Evolutionary conservation across 2,113 vertebrate genomes (phyloP).

Genomic region (Platichthys flesus): DNA sequence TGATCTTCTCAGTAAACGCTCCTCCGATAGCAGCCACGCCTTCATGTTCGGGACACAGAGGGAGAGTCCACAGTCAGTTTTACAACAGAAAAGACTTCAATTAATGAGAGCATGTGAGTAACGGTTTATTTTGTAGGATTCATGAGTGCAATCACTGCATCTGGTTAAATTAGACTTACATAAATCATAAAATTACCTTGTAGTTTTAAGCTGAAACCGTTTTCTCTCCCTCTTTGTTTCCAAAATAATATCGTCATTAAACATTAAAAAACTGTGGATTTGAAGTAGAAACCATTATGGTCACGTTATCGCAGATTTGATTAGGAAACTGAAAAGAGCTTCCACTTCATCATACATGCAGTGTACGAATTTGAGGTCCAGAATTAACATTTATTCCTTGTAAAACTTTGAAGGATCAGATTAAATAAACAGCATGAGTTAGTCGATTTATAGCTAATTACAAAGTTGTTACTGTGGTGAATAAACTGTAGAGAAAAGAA

Average conservation of each 20-base stretch:
- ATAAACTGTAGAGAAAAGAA: not conserved
- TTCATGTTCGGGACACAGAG: slow-evolving; percentile 63
- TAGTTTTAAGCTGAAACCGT: too few species aligned
- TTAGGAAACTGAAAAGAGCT: not conserved
- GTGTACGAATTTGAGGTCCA: not conserved
- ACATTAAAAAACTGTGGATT: not conserved
- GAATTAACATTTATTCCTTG: not conserved
- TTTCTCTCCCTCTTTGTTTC: not conserved
- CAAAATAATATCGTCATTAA: not conserved
- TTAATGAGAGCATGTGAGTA: not conserved
- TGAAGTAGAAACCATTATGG: not conserved
- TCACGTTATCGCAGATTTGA: not conserved
- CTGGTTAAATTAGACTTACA: too few species aligned
- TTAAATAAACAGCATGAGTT: slow-evolving; percentile 17
- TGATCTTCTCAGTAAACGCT: slow-evolving; percentile 93
- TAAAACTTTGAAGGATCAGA: not conserved
- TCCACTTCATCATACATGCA: slow-evolving; percentile 24
- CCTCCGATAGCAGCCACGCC: slow-evolving; percentile 92
- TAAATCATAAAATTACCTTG: too few species aligned
- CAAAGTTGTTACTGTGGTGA: slow-evolving; percentile 5
- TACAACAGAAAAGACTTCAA: not conserved
- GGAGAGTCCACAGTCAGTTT: slow-evolving; percentile 1
- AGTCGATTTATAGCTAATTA: slow-evolving; percentile 40
- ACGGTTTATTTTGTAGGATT: not conserved
- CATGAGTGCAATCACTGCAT: too few species aligned